Evolutionary conservation across 2,888 invertebrate genomes (phyloP), one percentile per base, ranked within the genome.

Genomic region (Nowickia ferox): DNA sequence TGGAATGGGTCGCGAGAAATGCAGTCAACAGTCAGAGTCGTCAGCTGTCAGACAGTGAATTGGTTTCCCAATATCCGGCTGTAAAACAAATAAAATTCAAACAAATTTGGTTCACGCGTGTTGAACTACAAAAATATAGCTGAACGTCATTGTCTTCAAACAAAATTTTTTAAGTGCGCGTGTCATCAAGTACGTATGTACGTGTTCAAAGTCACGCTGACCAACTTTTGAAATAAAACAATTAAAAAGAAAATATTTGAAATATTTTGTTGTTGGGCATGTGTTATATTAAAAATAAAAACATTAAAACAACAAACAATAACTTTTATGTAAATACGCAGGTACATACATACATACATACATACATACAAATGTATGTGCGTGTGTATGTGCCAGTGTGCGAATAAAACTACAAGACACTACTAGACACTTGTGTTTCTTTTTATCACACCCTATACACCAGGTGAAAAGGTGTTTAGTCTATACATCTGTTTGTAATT

Each of bases 41-140:
- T 30, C 30, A 11, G 57, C 22, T 1, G 55, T 42, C 71, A 30
- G 46, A 13, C 8, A n/a, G 44, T 22, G 0, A 42, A 42, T 48
- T 63, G 65, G 9, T 71, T 84, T 80, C 48, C 51, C 48, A 71
- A 80, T 59, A 80, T 84, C 80, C 84, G 84, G 76, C 46, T 80
- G 71, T 65, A 71, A 76, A 63, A 69, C 17, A 63, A 63, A 63
- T 8, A 71, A 65, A 19, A 42, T 77, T 84, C 74, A 66, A 42
- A 74, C 61, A 84, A 84, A 22, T 91, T 91, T 89, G 87, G 91
- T 89, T 90, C 90, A 91, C 90, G 90, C 90, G 91, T 90, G 90
- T 87, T 79, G 40, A 38, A 30, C 57, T 44, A 46, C 19, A 61
- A 42, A 10, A 11, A 42, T 10, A 42, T 30, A 42, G 17, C 10